A percentile compares a stretch with the other conserved stretches of the same genome.
These are phyloP conservation scores for Yponomeuta sedellus DNA, from an alignment of 2,888 invertebrate species.

Conservation along the genomic window DNA sequence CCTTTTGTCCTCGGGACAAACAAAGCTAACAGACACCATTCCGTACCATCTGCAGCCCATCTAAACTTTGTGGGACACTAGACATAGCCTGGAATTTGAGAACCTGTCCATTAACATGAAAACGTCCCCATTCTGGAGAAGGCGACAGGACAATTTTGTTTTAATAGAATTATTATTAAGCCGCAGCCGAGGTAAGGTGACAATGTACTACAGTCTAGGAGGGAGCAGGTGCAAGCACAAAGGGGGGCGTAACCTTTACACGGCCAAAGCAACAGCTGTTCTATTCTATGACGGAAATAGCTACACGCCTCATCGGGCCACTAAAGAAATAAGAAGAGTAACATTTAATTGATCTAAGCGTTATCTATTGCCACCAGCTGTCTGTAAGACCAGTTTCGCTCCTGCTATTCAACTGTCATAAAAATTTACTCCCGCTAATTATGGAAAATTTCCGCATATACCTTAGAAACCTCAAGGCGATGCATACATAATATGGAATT, in stretches of 20 bases:
- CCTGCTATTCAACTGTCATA: background rate
- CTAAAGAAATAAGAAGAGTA: constrained; percentile 42
- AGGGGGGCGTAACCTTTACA: constrained; percentile 57
- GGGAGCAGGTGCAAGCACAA: constrained; percentile 62
- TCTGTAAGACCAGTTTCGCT: background rate
- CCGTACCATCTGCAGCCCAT: background rate
- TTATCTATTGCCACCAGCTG: constrained; percentile 21
- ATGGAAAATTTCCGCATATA: background rate
- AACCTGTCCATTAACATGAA: constrained; percentile 1
- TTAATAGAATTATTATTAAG: constrained; percentile 66
- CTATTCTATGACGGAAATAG: constrained; percentile 50
- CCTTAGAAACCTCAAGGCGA: constrained; percentile 1
- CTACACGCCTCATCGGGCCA: constrained; percentile 40
- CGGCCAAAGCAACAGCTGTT: constrained; percentile 53
- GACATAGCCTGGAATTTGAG: constrained; percentile 1
- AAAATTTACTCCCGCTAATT: constrained; percentile 3
- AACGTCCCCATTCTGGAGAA: constrained; percentile 32
- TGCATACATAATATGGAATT: background rate
- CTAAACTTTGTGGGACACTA: background rate
- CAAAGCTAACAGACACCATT: background rate
- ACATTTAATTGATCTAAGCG: constrained; percentile 53
- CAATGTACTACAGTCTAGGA: constrained; percentile 28
- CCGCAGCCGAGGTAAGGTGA: constrained; percentile 40
- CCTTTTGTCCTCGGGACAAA: background rate
- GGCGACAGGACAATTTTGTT: constrained; percentile 46